Base-by-base conservation (phyloP, 2,797 vertebrate species). In the Hozukius guyotensis region DNA sequence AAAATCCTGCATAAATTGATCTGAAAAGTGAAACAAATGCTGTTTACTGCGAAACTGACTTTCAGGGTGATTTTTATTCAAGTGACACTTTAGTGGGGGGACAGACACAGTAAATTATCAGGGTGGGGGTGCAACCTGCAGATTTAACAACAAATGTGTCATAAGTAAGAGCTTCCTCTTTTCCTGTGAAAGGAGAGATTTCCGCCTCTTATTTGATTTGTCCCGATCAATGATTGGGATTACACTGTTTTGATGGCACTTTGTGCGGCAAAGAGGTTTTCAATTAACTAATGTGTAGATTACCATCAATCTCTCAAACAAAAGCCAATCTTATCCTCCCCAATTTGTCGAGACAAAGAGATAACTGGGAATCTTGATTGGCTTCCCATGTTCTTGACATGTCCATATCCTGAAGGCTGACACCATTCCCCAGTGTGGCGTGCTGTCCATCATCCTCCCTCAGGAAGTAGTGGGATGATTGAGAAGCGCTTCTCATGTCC, bases 201-300 rank as follows among this genome's bases (percentile, higher is more conserved):
- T 95, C 94, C 90, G 81, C 85, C 89, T 90, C 89, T 94, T 92
- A 95, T 96, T 94, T 92, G 92, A 95, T 96, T 95, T 93, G 92
- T 85, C 80, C 27, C 8, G 90, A 96, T 96, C 95, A 94, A 94
- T 95, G 89, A 95, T 94, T 87, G 87, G 92, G 87, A 94, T 94
- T 94, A 91, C 89, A 86, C 87, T 93, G 91, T 93, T 95, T 96
- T 95, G 89, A 90, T 81, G 52, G 89, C 90, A 91, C 87, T 93
- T 93, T 89, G 91, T 88, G 89, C 77, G 76, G 89, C 94, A 95
- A 95, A 96, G 93, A 95, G 95, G 91, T 94, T 96, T 96, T 95
- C 96, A 96, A 96, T 96, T 96, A 96, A 95, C 94, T 96, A 96
- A 97, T 96, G 94, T 94, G 89, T 82, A 95, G 96, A 96, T 96